Percentiles rank a stretch among this genome's conserved stretches.
Conservation (phyloP, 2,888 invertebrate genomes). For the Scelioninae gen. 1 region DNA sequence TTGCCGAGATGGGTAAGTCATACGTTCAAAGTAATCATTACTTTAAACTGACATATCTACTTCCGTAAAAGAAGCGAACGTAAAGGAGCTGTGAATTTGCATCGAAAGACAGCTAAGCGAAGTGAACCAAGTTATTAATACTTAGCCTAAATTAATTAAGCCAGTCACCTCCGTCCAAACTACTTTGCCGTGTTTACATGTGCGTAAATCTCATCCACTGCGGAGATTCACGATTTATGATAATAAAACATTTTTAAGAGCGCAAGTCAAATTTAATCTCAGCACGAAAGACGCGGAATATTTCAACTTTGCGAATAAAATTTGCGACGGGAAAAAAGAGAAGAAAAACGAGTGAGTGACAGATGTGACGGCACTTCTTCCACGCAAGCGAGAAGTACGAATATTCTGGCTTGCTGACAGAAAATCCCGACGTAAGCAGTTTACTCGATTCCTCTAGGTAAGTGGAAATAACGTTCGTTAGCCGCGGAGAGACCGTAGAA, state of each 20-base stretch:
- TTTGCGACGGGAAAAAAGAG: slow-evolving; percentile 35
- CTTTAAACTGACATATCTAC: too few species aligned
- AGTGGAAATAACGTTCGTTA: slow-evolving; percentile 63
- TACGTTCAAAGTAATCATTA: too few species aligned
- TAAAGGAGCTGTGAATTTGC: background rate
- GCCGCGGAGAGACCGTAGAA: slow-evolving; percentile 33
- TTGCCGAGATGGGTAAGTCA: too few species aligned
- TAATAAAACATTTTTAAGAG: slow-evolving; percentile 59
- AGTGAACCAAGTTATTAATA: slow-evolving; percentile 48
- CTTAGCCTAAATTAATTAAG: slow-evolving; percentile 48
- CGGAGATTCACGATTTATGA: slow-evolving; percentile 42
- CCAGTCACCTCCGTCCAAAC: slow-evolving; percentile 26
- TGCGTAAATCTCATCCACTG: slow-evolving; percentile 23
- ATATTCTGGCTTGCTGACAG: slow-evolving; percentile 63
- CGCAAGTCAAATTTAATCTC: slow-evolving; percentile 54
- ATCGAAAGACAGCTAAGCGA: slow-evolving; percentile 5
- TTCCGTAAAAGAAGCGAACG: too few species aligned
- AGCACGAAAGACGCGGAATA: slow-evolving; percentile 40
- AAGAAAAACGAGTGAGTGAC: slow-evolving; percentile 48
- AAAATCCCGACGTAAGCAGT: slow-evolving; percentile 65
- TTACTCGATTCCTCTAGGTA: slow-evolving; percentile 62
- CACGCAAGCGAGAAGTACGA: slow-evolving; percentile 52
- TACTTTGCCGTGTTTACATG: slow-evolving; percentile 27
- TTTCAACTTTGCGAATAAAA: slow-evolving; percentile 60
- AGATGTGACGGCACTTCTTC: slow-evolving; percentile 59